These are phyloP conservation scores for Stigmatopora argus DNA, from an alignment of 2,113 vertebrate genomes.

Conservation along the genomic window DNA sequence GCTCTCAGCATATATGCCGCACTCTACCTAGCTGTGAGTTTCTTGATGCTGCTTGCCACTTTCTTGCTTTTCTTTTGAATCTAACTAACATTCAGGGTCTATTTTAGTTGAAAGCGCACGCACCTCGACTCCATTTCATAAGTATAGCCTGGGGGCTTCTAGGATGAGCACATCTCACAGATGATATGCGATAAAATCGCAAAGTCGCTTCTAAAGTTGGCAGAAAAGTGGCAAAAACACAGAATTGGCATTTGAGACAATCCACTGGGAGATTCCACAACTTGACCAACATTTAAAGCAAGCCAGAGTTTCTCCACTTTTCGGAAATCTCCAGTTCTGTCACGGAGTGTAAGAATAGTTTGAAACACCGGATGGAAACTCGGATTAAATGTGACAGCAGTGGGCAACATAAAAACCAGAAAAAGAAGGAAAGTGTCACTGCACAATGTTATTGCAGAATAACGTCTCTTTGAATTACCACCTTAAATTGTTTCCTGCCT, in stretches of 20 bases:
- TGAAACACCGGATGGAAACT: not conserved
- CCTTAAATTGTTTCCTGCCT: not conserved
- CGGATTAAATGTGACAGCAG: not conserved
- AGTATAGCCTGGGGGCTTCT: too few species aligned
- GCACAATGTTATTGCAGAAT: not conserved
- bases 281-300: not conserved
- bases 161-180: too few species aligned
- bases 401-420: not conserved
- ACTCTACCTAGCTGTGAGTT: slow-evolving; percentile 92
- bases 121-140: too few species aligned
- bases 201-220: not conserved
- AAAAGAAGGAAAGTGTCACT: not conserved
- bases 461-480: not conserved
- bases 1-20: slow-evolving; percentile 92
- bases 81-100: too few species aligned
- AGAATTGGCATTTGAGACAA: not conserved
- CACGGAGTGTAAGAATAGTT: not conserved
- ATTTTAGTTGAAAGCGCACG: too few species aligned
- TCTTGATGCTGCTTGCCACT: not conserved
- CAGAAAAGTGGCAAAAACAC: not conserved
- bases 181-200: too few species aligned
- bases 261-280: not conserved
- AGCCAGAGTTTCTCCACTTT: not conserved
- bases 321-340: not conserved
- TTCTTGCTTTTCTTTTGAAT: too few species aligned